Evolutionary conservation across 2,797 vertebrate genomes (phyloP).

Genomic region (Centropyge bicolor): DNA sequence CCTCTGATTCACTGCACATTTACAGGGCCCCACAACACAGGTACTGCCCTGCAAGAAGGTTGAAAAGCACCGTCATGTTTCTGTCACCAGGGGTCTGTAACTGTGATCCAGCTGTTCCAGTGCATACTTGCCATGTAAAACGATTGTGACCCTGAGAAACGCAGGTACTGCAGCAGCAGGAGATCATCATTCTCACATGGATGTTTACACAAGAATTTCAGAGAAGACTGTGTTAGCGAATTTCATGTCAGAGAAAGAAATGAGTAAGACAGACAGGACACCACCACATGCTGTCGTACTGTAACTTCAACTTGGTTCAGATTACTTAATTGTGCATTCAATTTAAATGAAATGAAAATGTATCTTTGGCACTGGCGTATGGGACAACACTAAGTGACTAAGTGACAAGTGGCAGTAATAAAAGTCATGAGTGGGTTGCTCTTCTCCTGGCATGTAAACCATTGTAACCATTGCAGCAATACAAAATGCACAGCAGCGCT

Average conservation of each 20-base stretch:
- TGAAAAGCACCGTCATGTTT: conserved; percentile 49
- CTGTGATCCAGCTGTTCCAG: conserved; percentile 57
- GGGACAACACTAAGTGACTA: too few relatives aligned
- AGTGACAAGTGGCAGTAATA: too few relatives aligned
- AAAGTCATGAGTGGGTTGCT: too few relatives aligned
- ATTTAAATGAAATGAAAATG: too few relatives aligned
- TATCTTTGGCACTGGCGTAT: too few relatives aligned
- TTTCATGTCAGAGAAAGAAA: neutral
- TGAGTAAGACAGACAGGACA: neutral
- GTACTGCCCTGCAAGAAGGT: conserved; percentile 42
- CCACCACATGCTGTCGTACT: neutral
- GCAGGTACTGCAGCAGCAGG: conserved; percentile 36
- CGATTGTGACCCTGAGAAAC: conserved; percentile 40
- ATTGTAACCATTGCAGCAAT: too few relatives aligned
- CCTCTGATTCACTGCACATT: conserved; percentile 74
- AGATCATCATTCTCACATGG: conserved; percentile 21
- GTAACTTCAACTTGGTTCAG: neutral
- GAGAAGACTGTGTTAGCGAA: conserved; percentile 8
- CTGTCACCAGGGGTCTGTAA: conserved; percentile 61
- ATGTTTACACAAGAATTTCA: conserved; percentile 23
- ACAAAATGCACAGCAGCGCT: too few relatives aligned
- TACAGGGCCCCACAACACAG: conserved; percentile 56
- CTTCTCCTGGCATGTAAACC: too few relatives aligned
- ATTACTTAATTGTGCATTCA: too few relatives aligned
- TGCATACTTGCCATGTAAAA: conserved; percentile 26